Evolutionary conservation across 2,888 invertebrate species (phyloP).

Genomic region (Cosmopolites sordidus): DNA sequence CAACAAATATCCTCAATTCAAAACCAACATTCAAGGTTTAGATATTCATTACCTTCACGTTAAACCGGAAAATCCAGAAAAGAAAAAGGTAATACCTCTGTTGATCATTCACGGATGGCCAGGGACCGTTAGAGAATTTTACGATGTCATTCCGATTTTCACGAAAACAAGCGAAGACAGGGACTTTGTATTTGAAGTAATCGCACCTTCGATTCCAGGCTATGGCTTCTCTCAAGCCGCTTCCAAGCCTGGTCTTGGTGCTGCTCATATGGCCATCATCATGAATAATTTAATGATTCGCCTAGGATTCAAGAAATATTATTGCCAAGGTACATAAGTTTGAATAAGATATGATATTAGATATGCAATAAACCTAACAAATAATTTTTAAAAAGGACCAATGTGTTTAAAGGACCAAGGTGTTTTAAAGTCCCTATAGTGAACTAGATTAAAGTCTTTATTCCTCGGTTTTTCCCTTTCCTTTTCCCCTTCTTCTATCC

Average conservation of each 20-base stretch:
- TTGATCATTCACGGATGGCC: constrained; percentile 86
- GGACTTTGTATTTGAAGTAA: constrained; percentile 63
- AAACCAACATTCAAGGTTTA: constrained; percentile 66
- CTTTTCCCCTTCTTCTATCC: too few relatives aligned
- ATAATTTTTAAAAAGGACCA: too few relatives aligned
- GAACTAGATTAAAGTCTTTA: too few relatives aligned
- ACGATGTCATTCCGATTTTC: constrained; percentile 66
- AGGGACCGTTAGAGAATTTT: constrained; percentile 79
- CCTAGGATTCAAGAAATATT: constrained; percentile 63
- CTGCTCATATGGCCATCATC: constrained; percentile 55
- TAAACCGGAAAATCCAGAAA: constrained; percentile 50
- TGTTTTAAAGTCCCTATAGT: too few relatives aligned
- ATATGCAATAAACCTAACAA: too few relatives aligned
- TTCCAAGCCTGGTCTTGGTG: constrained; percentile 57
- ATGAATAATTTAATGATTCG: constrained; percentile 67
- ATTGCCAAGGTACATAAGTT: constrained; percentile 66
- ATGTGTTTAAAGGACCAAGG: too few relatives aligned
- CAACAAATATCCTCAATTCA: constrained; percentile 66
- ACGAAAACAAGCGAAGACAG: constrained; percentile 50
- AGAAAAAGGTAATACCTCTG: constrained; percentile 56
- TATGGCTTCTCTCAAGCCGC: constrained; percentile 50
- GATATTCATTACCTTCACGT: constrained; percentile 57
- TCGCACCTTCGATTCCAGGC: constrained; percentile 55
- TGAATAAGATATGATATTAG: too few relatives aligned
- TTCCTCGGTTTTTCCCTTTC: too few relatives aligned